phyloP scores from a whole-genome alignment of 2,797 vertebrate species.

The Erithacus rubecula region DNA sequence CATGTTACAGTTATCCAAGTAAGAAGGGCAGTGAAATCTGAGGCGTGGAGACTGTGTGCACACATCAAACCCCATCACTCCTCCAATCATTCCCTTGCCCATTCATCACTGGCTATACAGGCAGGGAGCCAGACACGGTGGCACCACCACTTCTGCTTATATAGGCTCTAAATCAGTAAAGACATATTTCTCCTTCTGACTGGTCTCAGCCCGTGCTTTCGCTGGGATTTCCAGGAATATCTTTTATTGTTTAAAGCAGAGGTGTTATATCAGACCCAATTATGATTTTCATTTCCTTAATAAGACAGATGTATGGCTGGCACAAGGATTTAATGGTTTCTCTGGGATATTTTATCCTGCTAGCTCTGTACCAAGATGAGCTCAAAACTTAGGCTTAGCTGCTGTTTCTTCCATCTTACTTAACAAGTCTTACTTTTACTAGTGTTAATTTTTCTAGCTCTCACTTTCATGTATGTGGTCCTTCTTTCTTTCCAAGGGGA shows the following conservation, averaged over 20 bases:
- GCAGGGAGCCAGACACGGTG: constrained; percentile 70
- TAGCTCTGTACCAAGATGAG: background rate
- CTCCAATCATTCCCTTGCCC: constrained; percentile 46
- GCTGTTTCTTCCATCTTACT: background rate
- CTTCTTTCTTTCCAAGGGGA: background rate
- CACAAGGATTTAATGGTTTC: background rate
- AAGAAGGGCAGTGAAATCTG: constrained; percentile 46
- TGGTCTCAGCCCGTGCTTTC: constrained; percentile 27
- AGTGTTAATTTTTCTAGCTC: background rate
- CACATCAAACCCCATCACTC: constrained; percentile 58
- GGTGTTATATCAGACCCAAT: constrained; percentile 46
- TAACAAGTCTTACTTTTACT: background rate
- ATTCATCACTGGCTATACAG: constrained; percentile 64
- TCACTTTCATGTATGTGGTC: background rate
- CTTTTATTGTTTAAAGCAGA: constrained; percentile 60
- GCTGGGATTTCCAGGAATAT: constrained; percentile 55
- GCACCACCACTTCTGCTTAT: constrained; percentile 72
- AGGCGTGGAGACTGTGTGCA: constrained; percentile 38
- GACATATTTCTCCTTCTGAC: constrained; percentile 46
- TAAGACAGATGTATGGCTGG: constrained; percentile 15
- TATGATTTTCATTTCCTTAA: constrained; percentile 48
- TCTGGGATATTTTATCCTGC: background rate
- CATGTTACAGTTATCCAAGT: background rate
- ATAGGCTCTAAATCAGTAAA: constrained; percentile 63
- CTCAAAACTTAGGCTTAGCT: background rate